A percentile compares a stretch with the other conserved stretches of the same genome.
These are phyloP conservation scores for Picathartes gymnocephalus DNA, from an alignment of 2,113 vertebrate genomes.

Conservation along the genomic window DNA sequence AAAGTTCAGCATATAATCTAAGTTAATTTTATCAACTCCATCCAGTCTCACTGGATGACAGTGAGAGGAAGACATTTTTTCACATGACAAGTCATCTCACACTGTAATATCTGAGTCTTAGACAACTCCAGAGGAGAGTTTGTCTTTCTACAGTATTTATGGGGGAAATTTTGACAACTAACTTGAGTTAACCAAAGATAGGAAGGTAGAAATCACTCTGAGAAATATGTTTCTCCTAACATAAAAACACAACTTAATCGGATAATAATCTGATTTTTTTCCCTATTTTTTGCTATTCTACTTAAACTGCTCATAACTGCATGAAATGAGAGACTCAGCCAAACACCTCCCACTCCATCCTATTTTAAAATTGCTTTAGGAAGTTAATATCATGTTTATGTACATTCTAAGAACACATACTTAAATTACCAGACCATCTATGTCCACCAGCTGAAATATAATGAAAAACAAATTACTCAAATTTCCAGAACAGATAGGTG, in stretches of 20 bases:
- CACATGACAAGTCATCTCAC: not conserved
- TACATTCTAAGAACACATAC: not conserved
- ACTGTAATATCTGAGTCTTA: not conserved
- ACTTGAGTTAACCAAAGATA: not conserved
- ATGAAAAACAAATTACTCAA: not conserved
- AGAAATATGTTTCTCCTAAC: not conserved
- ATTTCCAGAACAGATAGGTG: not conserved
- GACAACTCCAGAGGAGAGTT: not conserved
- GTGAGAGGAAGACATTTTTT: not conserved
- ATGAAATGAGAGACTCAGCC: not conserved
- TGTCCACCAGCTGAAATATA: not conserved
- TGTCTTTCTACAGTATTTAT: not conserved
- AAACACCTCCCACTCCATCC: fast-evolving
- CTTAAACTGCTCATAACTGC: not conserved
- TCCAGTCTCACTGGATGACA: not conserved
- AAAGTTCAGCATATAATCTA: not conserved
- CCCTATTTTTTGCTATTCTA: not conserved
- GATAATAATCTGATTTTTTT: not conserved
- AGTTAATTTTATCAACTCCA: not conserved
- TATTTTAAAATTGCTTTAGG: not conserved
- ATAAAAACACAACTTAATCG: not conserved
- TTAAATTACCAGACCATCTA: not conserved
- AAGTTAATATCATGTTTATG: not conserved
- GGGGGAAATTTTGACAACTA: not conserved
- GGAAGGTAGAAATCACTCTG: not conserved